A percentile compares a stretch with the other conserved stretches of the same genome.
These are phyloP conservation scores for Ctenochaetus hawaiiensis DNA, from an alignment of 2,797 vertebrate genomes.

Conservation along the genomic window DNA sequence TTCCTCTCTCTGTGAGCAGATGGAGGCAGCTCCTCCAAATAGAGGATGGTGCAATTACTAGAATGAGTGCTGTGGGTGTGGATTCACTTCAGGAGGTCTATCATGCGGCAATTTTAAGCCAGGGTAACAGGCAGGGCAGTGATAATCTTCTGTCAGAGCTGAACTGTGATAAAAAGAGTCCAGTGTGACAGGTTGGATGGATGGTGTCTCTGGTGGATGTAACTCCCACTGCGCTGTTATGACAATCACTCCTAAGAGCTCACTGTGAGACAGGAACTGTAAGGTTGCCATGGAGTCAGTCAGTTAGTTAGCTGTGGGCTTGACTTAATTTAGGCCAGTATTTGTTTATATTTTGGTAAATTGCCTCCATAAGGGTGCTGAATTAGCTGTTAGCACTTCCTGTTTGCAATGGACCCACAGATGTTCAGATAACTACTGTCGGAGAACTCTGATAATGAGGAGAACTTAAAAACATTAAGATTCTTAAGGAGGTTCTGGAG, in stretches of 20 bases:
- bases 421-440: neutral
- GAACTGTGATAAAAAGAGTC: slow-evolving; percentile 36
- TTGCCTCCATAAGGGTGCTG: neutral
- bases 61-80: slow-evolving; percentile 24
- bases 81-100: slow-evolving; percentile 36
- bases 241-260: neutral
- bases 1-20: slow-evolving; percentile 44
- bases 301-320: neutral
- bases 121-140: neutral
- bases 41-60: slow-evolving; percentile 39
- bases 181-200: slow-evolving; percentile 17
- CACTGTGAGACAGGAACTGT: neutral
- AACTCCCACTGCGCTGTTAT: slow-evolving; percentile 1
- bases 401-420: neutral
- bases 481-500: neutral
- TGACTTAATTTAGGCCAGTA: neutral
- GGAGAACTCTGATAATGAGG: neutral
- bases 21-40: slow-evolving; percentile 36
- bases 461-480: neutral
- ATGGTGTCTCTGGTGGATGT: neutral
- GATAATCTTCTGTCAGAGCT: slow-evolving; percentile 37
- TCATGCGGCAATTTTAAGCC: slow-evolving; percentile 22
- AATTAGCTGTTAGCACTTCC: neutral
- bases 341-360: neutral
- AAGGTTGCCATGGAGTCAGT: neutral